Percentiles rank a stretch among this genome's conserved stretches.
These are phyloP conservation scores for Polydrusus cervinus DNA, from an alignment of 2,888 invertebrate genomes.

Conservation along the genomic window DNA sequence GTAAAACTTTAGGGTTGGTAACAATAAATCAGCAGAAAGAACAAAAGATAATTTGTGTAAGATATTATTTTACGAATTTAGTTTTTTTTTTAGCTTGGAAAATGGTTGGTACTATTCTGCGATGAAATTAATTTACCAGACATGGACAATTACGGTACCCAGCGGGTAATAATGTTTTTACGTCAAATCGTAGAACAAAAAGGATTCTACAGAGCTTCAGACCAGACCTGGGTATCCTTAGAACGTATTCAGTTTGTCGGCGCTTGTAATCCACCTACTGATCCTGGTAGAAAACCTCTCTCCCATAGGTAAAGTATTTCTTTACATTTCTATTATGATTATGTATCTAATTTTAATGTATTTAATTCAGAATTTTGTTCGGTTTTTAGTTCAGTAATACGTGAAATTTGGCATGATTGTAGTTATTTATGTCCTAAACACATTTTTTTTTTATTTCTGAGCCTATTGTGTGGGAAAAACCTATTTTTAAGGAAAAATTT, in stretches of 20 bases:
- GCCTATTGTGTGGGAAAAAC: too few relatives aligned
- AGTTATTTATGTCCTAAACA: too few relatives aligned
- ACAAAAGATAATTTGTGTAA: too few relatives aligned
- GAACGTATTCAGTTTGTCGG: slow-evolving; percentile 99
- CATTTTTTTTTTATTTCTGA: too few relatives aligned
- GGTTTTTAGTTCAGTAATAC: too few relatives aligned
- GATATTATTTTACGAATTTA: too few relatives aligned
- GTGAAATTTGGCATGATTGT: too few relatives aligned
- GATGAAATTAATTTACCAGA: slow-evolving; percentile 99
- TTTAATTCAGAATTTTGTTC: too few relatives aligned
- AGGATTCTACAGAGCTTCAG: slow-evolving; percentile 91
- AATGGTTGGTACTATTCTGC: slow-evolving; percentile 99
- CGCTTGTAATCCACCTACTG: slow-evolving; percentile 99
- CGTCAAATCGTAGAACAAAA: slow-evolving; percentile 97
- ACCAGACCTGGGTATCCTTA: slow-evolving; percentile 97
- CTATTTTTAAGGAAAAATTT: too few relatives aligned
- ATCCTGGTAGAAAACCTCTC: slow-evolving; percentile 97
- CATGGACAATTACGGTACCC: slow-evolving; percentile 98
- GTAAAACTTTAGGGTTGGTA: too few relatives aligned
- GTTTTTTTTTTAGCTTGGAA: slow-evolving; percentile 81
- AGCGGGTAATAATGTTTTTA: slow-evolving; percentile 99
- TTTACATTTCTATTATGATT: neutral
- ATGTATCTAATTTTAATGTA: too few relatives aligned
- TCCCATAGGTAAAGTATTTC: slow-evolving; percentile 72
- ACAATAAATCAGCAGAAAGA: too few relatives aligned